A percentile compares a stretch with the other conserved stretches of the same genome.
phyloP scores from a whole-genome alignment of 2,797 vertebrate species.

The Micromesistius poutassou region DNA sequence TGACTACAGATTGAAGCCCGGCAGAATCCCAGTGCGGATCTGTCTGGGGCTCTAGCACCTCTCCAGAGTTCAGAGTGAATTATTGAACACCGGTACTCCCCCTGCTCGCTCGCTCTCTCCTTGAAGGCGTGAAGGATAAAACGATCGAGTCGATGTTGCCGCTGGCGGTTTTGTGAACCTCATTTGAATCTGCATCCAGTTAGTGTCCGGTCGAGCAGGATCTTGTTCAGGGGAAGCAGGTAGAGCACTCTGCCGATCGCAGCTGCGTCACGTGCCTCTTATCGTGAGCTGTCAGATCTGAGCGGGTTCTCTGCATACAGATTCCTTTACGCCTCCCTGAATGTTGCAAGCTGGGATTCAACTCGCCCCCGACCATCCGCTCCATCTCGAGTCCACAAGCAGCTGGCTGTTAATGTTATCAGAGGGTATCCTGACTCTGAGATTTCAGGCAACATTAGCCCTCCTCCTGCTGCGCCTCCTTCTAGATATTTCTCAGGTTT shows the following conservation, averaged over 20 bases:
- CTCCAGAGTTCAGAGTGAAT: conserved; percentile 38
- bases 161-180: conserved; percentile 23
- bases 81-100: conserved; percentile 25
- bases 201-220: conserved; percentile 23
- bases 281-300: conserved; percentile 22
- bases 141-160: conserved; percentile 30
- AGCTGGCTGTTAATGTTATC: too few species aligned
- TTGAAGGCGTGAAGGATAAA: conserved; percentile 13
- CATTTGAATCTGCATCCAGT: conserved; percentile 19
- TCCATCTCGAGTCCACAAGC: too few species aligned
- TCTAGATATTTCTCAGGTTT: too few species aligned
- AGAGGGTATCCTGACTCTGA: too few species aligned
- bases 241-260: conserved; percentile 8
- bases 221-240: conserved; percentile 13
- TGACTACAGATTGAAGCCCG: conserved; percentile 24
- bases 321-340: neutral
- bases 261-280: conserved; percentile 20
- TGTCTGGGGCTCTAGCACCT: conserved; percentile 29
- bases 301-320: conserved; percentile 19
- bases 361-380: too few species aligned
- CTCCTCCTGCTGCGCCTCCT: too few species aligned
- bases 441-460: too few species aligned
- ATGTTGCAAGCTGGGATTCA: too few species aligned
- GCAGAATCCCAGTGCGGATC: conserved; percentile 20
- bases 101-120: too few species aligned